phyloP scores from a whole-genome alignment of 2,888 invertebrate species.

The Drosophila affinis region DNA sequence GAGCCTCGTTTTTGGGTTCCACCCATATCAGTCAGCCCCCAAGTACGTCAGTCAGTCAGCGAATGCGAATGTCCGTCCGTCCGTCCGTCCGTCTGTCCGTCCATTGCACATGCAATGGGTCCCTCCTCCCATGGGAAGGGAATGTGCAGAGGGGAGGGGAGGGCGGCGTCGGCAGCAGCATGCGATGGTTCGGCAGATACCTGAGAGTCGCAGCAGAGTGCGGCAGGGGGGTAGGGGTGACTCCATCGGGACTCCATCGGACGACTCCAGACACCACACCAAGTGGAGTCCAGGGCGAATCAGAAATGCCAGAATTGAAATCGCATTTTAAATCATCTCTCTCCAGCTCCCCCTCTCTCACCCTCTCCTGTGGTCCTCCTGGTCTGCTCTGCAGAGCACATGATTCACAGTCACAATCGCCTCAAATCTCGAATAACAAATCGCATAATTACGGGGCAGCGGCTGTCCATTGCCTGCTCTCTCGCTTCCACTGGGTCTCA shows the following conservation, averaged over 20 bases:
- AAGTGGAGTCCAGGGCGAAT: constrained; percentile 56
- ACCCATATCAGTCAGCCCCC: constrained; percentile 75
- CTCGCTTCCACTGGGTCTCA: constrained; percentile 15
- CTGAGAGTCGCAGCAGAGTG: neutral
- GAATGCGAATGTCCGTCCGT: constrained; percentile 41
- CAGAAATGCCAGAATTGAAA: constrained; percentile 82
- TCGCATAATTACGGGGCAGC: constrained; percentile 83
- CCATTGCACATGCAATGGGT: constrained; percentile 64
- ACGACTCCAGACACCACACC: constrained; percentile 27
- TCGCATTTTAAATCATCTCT: constrained; percentile 83
- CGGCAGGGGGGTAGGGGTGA: neutral
- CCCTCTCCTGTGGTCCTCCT: constrained; percentile 4
- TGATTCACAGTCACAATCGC: constrained; percentile 82
- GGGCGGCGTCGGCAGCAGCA: constrained; percentile 71
- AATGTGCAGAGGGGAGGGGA: constrained; percentile 14
- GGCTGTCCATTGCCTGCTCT: constrained; percentile 62
- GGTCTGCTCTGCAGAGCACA: constrained; percentile 44
- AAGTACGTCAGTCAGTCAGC: constrained; percentile 75
- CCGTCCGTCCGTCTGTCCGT: constrained; percentile 28
- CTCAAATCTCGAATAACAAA: constrained; percentile 83
- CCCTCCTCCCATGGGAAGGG: constrained; percentile 31
- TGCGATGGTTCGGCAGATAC: constrained; percentile 67
- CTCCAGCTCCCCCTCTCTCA: constrained; percentile 22
- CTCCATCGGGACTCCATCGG: constrained; percentile 4
- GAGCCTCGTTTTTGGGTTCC: constrained; percentile 45